phyloP scores from a whole-genome alignment of 1,140 invertebrate genomes.

The Scaptomyza montana region DNA sequence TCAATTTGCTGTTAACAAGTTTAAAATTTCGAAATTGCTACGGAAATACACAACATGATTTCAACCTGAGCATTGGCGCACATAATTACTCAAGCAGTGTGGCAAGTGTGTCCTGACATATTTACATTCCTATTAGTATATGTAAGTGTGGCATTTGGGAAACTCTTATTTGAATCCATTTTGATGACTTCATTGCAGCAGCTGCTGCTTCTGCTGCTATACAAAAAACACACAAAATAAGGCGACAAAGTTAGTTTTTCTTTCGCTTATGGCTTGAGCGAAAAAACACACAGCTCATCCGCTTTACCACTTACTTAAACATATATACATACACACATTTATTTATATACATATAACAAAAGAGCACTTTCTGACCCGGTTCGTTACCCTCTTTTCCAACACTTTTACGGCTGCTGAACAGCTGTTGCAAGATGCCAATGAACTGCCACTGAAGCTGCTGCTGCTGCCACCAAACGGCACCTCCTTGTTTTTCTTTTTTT shows the following conservation, averaged over 20 bases:
- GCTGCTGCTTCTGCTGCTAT: not conserved
- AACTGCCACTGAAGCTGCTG: conserved; percentile 37
- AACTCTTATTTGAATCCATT: not conserved
- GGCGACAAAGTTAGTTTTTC: conserved; percentile 15
- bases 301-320: conserved; percentile 18
- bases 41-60: conserved; percentile 81
- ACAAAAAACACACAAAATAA: conserved; percentile 12
- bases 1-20: conserved; percentile 82
- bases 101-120: not conserved
- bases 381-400: not conserved
- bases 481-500: not conserved
- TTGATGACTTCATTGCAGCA: conserved; percentile 19
- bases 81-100: conserved; percentile 68
- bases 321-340: not conserved
- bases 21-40: conserved; percentile 81
- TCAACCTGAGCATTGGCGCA: conserved; percentile 67
- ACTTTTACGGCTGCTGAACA: conserved; percentile 31
- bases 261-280: conserved; percentile 1
- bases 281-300: conserved; percentile 32
- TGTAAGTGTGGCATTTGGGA: not conserved
- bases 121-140: not conserved
- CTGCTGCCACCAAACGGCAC: not conserved
- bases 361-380: conserved; percentile 3
- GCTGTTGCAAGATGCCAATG: conserved; percentile 73
- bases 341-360: not conserved